Evolutionary conservation across 2,113 vertebrate genomes (phyloP).

Genomic region (Rhinogobius similis): DNA sequence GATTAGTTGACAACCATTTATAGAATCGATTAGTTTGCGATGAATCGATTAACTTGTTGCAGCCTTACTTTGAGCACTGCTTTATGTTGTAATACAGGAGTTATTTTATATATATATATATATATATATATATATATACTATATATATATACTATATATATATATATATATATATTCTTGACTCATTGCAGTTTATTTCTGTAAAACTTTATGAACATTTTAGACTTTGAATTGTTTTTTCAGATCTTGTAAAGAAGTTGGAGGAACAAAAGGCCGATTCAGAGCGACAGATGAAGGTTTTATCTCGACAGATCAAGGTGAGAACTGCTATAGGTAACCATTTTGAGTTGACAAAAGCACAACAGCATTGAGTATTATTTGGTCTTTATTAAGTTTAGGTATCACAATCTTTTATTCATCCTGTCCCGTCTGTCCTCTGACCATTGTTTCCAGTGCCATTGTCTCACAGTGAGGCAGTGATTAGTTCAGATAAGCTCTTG

Average conservation of each 20-base stretch:
- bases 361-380: background rate
- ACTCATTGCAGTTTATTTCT: background rate
- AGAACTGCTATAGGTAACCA: slow-evolving; percentile 2
- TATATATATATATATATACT: too few relatives aligned
- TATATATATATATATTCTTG: background rate
- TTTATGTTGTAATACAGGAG: too few relatives aligned
- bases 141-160: too few relatives aligned
- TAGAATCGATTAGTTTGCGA: too few relatives aligned
- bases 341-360: background rate
- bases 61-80: too few relatives aligned
- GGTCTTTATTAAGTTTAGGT: background rate
- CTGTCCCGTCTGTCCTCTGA: slow-evolving; percentile 17
- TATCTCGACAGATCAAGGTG: slow-evolving; percentile 92
- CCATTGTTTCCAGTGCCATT: slow-evolving; percentile 12
- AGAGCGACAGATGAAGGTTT: slow-evolving; percentile 87
- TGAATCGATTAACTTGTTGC: too few relatives aligned
- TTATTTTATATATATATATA: too few relatives aligned
- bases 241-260: slow-evolving; percentile 87
- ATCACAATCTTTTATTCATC: slow-evolving; percentile 6
- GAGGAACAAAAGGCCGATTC: slow-evolving; percentile 90
- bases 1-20: too few relatives aligned
- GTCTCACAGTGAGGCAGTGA: slow-evolving; percentile 4
- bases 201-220: background rate
- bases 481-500: background rate
- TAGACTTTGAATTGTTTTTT: slow-evolving; percentile 29